A percentile compares a stretch with the other conserved stretches of the same genome.
Evolutionary conservation across 1,140 invertebrate species (phyloP).

Genomic region (Lasaia peninsularis): DNA sequence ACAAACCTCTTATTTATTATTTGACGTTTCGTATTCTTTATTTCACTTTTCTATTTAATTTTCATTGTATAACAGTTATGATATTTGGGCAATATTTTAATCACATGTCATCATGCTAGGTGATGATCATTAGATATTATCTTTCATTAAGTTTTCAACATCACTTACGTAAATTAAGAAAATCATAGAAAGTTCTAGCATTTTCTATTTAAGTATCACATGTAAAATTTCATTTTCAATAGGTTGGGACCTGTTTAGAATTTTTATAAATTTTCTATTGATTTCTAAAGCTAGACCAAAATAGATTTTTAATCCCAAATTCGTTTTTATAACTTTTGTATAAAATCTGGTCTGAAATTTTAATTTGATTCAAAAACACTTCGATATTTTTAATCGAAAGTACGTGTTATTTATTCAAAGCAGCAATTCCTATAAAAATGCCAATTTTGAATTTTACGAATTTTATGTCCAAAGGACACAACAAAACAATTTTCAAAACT

Average conservation of each 20-base stretch:
- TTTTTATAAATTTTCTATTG: slow-evolving; percentile 4
- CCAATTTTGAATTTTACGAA: too few relatives aligned
- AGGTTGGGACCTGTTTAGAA: slow-evolving; percentile 1
- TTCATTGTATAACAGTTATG: too few relatives aligned
- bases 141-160: background rate
- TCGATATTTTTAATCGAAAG: too few relatives aligned
- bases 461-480: too few relatives aligned
- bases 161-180: slow-evolving; percentile 3
- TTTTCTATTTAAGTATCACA: slow-evolving; percentile 3
- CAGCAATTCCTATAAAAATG: too few relatives aligned
- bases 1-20: too few relatives aligned
- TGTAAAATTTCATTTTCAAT: slow-evolving; percentile 1
- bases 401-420: too few relatives aligned
- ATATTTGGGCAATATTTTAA: slow-evolving; percentile 3
- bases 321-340: background rate
- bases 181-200: background rate
- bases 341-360: background rate
- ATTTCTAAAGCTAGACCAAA: background rate
- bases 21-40: too few relatives aligned
- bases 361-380: too few relatives aligned
- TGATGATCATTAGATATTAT: background rate
- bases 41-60: too few relatives aligned
- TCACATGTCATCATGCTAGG: too few relatives aligned
- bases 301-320: background rate
- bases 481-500: too few relatives aligned